Conservation (phyloP, 2,888 invertebrate genomes). For the Cheiracanthium punctorium region DNA sequence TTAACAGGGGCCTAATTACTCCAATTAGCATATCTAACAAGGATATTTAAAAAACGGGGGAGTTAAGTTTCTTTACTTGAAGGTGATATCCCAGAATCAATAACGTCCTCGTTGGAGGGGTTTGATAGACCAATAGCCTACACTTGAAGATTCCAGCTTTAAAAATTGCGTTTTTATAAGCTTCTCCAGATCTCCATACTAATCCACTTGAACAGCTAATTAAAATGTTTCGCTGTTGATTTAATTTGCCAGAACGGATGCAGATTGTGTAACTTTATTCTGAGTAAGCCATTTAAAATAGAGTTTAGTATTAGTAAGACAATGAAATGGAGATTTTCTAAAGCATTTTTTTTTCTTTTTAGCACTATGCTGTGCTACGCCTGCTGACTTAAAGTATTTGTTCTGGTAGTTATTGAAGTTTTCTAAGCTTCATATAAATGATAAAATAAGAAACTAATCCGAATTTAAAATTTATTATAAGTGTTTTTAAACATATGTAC, state of each 20-base stretch:
- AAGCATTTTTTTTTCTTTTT: too few relatives aligned
- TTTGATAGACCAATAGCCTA: neutral
- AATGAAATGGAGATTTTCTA: too few relatives aligned
- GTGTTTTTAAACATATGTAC: too few relatives aligned
- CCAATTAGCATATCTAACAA: slow-evolving; percentile 9
- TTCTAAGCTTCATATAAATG: too few relatives aligned
- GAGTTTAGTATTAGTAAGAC: neutral
- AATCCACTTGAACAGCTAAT: neutral
- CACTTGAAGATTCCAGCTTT: neutral
- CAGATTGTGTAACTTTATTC: neutral
- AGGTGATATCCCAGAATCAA: neutral
- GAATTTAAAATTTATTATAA: too few relatives aligned
- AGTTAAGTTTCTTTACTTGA: neutral
- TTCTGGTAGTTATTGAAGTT: too few relatives aligned
- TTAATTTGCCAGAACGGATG: neutral
- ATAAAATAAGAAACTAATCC: too few relatives aligned
- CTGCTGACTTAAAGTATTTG: too few relatives aligned
- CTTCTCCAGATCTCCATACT: neutral
- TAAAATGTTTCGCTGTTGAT: neutral
- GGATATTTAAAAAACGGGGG: neutral
- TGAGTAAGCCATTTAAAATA: neutral
- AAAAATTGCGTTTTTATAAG: neutral
- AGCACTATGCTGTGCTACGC: too few relatives aligned
- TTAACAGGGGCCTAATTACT: slow-evolving; percentile 11
- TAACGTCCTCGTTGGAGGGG: neutral